Conservation (phyloP, 2,797 vertebrate species). For the Gadopsis marmoratus region DNA sequence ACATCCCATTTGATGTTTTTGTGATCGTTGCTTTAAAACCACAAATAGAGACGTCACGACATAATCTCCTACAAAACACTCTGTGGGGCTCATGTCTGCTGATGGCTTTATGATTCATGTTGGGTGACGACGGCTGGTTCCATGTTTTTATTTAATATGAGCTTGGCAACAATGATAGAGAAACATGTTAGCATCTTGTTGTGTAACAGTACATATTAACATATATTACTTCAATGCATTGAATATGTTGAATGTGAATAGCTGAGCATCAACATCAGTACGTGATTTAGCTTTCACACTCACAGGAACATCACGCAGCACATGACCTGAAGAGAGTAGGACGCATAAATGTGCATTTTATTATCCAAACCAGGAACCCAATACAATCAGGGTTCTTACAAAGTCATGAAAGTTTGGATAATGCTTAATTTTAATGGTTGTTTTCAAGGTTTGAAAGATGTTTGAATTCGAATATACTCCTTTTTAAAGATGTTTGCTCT, state of each 20-base stretch:
- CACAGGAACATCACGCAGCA: not conserved
- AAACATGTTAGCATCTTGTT: not conserved
- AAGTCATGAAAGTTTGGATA: too few species aligned
- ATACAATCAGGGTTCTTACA: too few species aligned
- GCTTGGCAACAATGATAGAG: not conserved
- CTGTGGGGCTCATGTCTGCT: not conserved
- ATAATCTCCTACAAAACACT: constrained; percentile 20
- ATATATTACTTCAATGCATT: not conserved
- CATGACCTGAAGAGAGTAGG: not conserved
- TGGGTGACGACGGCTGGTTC: not conserved
- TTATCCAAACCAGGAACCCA: constrained; percentile 1
- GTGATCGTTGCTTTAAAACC: constrained; percentile 19
- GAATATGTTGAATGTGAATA: not conserved
- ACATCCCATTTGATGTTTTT: constrained; percentile 36
- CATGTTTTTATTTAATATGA: not conserved
- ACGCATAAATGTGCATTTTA: constrained; percentile 1
- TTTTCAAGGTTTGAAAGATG: too few species aligned
- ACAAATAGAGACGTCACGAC: not conserved
- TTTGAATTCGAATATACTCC: too few species aligned
- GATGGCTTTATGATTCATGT: not conserved
- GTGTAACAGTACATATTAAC: not conserved
- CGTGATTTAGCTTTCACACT: not conserved
- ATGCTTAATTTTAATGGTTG: too few species aligned
- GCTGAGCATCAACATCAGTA: not conserved
- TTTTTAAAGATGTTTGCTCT: too few species aligned